phyloP scores from a whole-genome alignment of 1,140 invertebrate species.

The Eupeodes corollae region DNA sequence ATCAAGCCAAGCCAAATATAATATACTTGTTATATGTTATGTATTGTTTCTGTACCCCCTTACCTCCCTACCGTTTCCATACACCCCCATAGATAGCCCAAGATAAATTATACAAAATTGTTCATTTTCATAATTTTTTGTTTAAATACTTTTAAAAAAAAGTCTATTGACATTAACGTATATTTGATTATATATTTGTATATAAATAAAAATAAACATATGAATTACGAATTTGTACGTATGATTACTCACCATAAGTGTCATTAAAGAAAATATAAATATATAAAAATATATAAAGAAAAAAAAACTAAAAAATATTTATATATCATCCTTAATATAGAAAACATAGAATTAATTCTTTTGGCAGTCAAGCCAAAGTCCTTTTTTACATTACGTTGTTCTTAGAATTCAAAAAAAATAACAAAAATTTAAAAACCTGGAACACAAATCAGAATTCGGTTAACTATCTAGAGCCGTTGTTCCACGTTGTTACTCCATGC shows the following conservation, averaged over 20 bases:
- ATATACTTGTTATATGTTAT: constrained; percentile 1
- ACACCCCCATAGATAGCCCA: neutral
- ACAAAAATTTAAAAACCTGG: no score
- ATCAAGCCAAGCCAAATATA: constrained; percentile 1
- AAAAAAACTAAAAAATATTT: neutral
- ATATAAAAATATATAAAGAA: neutral
- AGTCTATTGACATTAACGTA: neutral
- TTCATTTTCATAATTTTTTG: neutral
- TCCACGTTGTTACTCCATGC: no score
- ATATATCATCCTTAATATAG: neutral
- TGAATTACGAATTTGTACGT: neutral
- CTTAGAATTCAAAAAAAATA: constrained; percentile 10
- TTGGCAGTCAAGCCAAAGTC: no score
- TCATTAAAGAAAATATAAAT: constrained; percentile 7
- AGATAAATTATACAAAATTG: neutral
- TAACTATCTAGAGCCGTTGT: no score
- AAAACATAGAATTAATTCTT: constrained; percentile 12
- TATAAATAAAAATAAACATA: neutral
- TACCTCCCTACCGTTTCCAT: neutral
- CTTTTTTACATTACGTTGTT: constrained; percentile 15
- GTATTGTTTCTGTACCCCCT: neutral
- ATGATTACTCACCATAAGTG: constrained; percentile 8
- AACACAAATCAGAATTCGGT: no score
- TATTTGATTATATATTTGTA: neutral
- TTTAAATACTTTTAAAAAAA: neutral